Evolutionary conservation across 2,888 invertebrate genomes (phyloP), one percentile per base, ranked within the genome.

Genomic region (Folsomia candida): DNA sequence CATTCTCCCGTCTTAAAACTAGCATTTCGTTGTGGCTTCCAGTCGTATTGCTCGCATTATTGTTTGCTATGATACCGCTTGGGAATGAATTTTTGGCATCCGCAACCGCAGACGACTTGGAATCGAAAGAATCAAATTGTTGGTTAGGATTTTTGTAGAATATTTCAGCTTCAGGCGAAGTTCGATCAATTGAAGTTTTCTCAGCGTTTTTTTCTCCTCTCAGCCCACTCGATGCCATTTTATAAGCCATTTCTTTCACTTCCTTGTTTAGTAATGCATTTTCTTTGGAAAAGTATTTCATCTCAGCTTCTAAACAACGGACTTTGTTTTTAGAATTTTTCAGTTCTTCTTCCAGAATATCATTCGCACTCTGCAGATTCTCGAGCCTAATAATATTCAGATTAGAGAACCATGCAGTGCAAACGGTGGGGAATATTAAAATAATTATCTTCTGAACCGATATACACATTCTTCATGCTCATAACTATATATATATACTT

Each of bases 211-310:
- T 6, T 28, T 20, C 6, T 22, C 24, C 14, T n/a, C 28, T 62
- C 22, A 29, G 28, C 9, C 6, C 27, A 24, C 18, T 57, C 29
- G 47, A n/a, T 18, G 69, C 76, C 25, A 76, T 54, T 66, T 71
- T 62, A 1, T 69, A 58, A 0, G 76, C 63, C 6, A 76, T 57
- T 24, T 70, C 62, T n/a, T 69, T 72, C 11, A 76, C 66, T 51
- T 76, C 72, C 11, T 72, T 68, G n/a, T 73, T 71, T 20, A 74
- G 20, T 1, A 71, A 22, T 1, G 61, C 26, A 51, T 74, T 74
- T 62, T 76, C 74, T 67, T 74, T 72, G 18, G 37, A 54, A 2
- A 71, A n/a, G 59, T 73, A 73, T 25, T 59, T 68, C 6, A 76
- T 64, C 22, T 76, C 74, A 9, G 73, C 58, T 57, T 75, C 68